Percentiles rank a stretch among this genome's conserved stretches.
phyloP scores from a whole-genome alignment of 2,797 vertebrate species.

The Buceros bicornis region DNA sequence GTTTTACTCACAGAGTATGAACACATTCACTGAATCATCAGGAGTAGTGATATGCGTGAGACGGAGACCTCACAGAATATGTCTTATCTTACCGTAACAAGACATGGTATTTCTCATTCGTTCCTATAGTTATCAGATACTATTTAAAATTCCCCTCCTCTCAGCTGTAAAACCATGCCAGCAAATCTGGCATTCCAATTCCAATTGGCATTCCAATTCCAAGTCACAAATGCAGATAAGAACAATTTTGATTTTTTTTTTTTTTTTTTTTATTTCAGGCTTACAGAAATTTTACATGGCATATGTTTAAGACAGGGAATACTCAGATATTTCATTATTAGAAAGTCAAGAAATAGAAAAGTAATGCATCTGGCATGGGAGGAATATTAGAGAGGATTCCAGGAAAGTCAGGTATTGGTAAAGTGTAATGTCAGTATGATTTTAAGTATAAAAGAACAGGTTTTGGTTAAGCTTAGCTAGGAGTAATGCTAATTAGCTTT shows the following conservation, averaged over 20 bases:
- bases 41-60: neutral
- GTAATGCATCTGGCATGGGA: neutral
- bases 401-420: neutral
- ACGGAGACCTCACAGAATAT: neutral
- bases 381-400: neutral
- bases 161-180: constrained; percentile 2
- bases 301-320: neutral
- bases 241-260: neutral
- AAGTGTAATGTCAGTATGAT: neutral
- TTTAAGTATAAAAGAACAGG: neutral
- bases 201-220: neutral
- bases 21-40: neutral
- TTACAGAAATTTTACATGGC: neutral
- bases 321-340: neutral
- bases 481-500: neutral
- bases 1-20: neutral
- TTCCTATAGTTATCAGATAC: constrained; percentile 42
- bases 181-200: constrained; percentile 17
- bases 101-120: neutral
- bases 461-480: neutral
- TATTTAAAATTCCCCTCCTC: constrained; percentile 50
- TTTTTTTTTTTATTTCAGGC: neutral
- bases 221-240: constrained; percentile 25
- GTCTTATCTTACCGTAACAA: neutral
- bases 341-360: neutral